phyloP scores from a whole-genome alignment of 64 coral and sea anemone species.

The Anthopleura sola region DNA sequence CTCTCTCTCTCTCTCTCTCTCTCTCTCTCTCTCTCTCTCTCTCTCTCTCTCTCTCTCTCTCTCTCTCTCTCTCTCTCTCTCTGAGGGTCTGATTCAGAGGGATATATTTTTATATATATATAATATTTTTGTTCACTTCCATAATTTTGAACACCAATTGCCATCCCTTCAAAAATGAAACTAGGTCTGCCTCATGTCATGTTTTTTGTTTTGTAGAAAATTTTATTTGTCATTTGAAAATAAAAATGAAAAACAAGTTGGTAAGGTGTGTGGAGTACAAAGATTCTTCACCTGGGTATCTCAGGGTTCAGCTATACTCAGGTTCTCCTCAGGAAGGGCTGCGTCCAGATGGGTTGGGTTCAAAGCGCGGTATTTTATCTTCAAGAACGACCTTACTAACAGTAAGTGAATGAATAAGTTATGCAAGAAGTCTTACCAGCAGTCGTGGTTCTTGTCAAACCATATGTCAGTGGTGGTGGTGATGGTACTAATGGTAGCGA shows the following conservation, averaged over 20 bases:
- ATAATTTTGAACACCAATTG: too few relatives aligned
- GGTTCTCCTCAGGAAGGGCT: neutral
- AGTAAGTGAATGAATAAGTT: neutral
- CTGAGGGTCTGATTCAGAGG: too few relatives aligned
- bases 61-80: too few relatives aligned
- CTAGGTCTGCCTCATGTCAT: too few relatives aligned
- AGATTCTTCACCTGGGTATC: slow-evolving; percentile 1
- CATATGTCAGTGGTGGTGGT: neutral
- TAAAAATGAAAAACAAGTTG: neutral
- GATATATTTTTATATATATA: too few relatives aligned
- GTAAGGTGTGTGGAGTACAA: neutral
- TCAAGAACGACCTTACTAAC: neutral
- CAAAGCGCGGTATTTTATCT: neutral
- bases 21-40: too few relatives aligned
- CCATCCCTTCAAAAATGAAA: too few relatives aligned
- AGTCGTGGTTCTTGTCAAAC: neutral
- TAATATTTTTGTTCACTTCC: too few relatives aligned
- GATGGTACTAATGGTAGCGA: too few relatives aligned
- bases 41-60: too few relatives aligned
- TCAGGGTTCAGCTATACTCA: neutral
- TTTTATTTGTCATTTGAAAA: neutral
- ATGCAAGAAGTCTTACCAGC: neutral
- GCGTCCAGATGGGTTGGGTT: neutral
- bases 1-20: too few relatives aligned
- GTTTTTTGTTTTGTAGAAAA: neutral